Base-by-base conservation (phyloP, 2,888 invertebrate genomes). In the Erpobdella octoculata region DNA sequence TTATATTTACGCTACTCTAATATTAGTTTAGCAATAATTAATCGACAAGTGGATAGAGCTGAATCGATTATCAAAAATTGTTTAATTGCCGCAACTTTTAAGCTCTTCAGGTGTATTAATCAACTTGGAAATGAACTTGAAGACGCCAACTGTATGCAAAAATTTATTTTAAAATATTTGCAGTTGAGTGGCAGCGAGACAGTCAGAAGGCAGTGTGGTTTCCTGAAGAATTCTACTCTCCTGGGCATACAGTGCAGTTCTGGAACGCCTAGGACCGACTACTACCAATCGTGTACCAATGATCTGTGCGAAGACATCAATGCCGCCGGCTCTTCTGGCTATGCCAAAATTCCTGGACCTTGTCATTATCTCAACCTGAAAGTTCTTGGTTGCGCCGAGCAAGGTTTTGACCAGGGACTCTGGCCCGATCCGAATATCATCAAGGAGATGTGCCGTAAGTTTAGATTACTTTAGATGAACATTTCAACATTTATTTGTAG, bases 291-390 rank as follows among this genome's bases (percentile, higher is more conserved):
- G 12, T 69, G 69, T 21, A 35, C 33, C 25, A 69, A 48, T 2
- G 69, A 69, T 33, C 58, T 69, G 2, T 69, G 69, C 36, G 69
- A 58, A 12, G 58, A 31, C 35, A 69, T 69, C 53, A 69, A 53
- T 12, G 69, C 69, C 2, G 58, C 69, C 2, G 69, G 58, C 35
- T 21, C 33, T 9, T 35, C 35, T 58, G 36, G 58, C 31, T 33
- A 69, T 15, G 69, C 69, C 35, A 38, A 38, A 8, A 25, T 69
- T 18, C 69, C 69, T 15, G 21, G 28, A 8, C 35, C 46, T 35
- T 69, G 69, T 36, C 46, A 69, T 25, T 69, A 41, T 21, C 18
- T 69, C n/a, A 35, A 41, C n/a, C 35, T 36, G 33, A 69, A 69
- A 35, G 69, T 58, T 9, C n/a, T 48, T 33, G 69, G 35, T 31